Base-by-base conservation (phyloP, 2,888 invertebrate genomes). In the Aspidiotus destructor region DNA sequence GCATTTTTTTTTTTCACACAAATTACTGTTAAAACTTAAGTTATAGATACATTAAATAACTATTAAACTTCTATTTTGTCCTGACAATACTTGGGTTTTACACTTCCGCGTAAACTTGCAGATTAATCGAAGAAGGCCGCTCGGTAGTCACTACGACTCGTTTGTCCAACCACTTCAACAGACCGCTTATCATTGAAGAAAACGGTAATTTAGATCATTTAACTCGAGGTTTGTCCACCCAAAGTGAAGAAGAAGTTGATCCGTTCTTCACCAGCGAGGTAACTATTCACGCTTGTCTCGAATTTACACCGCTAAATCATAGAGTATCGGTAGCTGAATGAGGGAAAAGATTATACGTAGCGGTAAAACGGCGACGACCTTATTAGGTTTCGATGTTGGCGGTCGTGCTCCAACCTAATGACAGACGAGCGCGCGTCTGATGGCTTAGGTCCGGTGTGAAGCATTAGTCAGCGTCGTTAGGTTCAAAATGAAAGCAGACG, bases 181-280 rank as follows among this genome's bases (percentile, higher is more conserved):
- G 85, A 60, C 88, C 87, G 0, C 78, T 81, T 0, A 76, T 88
- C 17, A 76, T 88, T 41, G 87, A 87, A 75, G 78, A 84, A 61
- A 81, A 80, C 28, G 79, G 83, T 71, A 82, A 84, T 63, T 86
- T 89, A 74, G 88, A 89, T 76, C 84, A 86, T 71, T 80, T 92
- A 68, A 81, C 86, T 1, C 80, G 91, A 78, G 90, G 91, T 8
- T 80, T 92, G 74, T 80, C 86, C 5, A 85, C 85, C 13, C 92
- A 93, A 75, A 85, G 86, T 0, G 84, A 89, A 77, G 84, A 87
- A 74, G 83, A 82, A 72, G 85, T 87, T 70, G 92, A 93, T 77
- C 85, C 85, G 72, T 89, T 81, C 77, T 87, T 88, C 78, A 87
- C 88, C 73, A 81, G 80, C 69, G 89, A 90, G 80, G 87, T 89